These are phyloP conservation scores for Nebria ingens DNA, from an alignment of 1,140 invertebrate genomes.

Conservation along the genomic window DNA sequence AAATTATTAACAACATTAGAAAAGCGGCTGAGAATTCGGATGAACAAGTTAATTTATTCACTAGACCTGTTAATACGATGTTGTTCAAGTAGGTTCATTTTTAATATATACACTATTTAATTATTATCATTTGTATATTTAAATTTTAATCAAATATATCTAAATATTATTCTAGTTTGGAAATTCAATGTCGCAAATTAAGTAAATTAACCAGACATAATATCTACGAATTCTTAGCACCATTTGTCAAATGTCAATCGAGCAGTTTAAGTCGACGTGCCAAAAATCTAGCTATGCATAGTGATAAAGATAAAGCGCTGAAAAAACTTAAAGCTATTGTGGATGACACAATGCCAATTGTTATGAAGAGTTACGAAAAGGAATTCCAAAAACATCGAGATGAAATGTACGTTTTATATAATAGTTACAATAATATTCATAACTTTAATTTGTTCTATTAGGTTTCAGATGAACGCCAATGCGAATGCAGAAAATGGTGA, in stretches of 20 bases:
- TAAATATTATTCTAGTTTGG: conserved; percentile 43
- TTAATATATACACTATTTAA: conserved; percentile 4
- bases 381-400: conserved; percentile 44
- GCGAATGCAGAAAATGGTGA: neutral
- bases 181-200: conserved; percentile 37
- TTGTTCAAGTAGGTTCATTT: conserved; percentile 46
- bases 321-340: conserved; percentile 44
- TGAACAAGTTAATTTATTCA: conserved; percentile 55
- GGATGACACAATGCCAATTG: conserved; percentile 43
- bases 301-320: conserved; percentile 45
- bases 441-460: neutral
- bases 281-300: conserved; percentile 50
- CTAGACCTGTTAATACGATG: conserved; percentile 45
- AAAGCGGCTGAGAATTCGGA: conserved; percentile 43
- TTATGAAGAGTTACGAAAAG: conserved; percentile 44
- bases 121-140: conserved; percentile 2
- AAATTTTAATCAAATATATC: conserved; percentile 18
- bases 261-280: conserved; percentile 53
- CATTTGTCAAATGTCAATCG: conserved; percentile 54
- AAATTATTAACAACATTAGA: conserved; percentile 47
- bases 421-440: neutral
- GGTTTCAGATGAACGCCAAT: conserved; percentile 21
- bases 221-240: conserved; percentile 50
- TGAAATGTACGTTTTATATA: conserved; percentile 42
- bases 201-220: conserved; percentile 40